These are phyloP conservation scores for Anhinga anhinga DNA, from an alignment of 2,113 vertebrate genomes.

Conservation along the genomic window DNA sequence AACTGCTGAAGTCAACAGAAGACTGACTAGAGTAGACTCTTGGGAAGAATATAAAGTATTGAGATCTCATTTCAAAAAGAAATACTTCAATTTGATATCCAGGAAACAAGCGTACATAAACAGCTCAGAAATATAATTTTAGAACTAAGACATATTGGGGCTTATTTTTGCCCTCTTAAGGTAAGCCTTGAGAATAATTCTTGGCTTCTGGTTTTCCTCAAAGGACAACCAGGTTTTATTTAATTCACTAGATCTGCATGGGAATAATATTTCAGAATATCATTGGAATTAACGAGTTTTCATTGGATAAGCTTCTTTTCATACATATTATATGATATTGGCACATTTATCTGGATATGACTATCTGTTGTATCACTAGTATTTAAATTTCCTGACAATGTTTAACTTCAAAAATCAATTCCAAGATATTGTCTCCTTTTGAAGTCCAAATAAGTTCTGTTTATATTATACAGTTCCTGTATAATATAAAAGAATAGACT, in stretches of 20 bases:
- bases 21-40: not conserved
- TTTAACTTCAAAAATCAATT: not conserved
- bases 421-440: not conserved
- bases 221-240: not conserved
- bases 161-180: not conserved
- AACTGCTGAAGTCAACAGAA: not conserved
- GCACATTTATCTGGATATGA: not conserved
- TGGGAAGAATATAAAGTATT: not conserved
- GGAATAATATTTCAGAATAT: not conserved
- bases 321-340: not conserved
- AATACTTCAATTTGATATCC: not conserved
- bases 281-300: not conserved
- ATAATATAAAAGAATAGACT: not conserved
- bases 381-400: not conserved
- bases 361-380: not conserved
- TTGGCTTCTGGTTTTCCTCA: not conserved
- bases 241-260: not conserved
- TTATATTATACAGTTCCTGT: not conserved
- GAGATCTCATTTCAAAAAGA: not conserved
- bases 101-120: not conserved
- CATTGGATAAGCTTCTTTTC: not conserved
- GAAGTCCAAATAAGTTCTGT: not conserved
- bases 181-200: not conserved
- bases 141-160: not conserved
- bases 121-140: not conserved